Evolutionary conservation across 2,888 invertebrate species (phyloP), one percentile per base, ranked within the genome.

Genomic region (Bembecia ichneumoniformis): DNA sequence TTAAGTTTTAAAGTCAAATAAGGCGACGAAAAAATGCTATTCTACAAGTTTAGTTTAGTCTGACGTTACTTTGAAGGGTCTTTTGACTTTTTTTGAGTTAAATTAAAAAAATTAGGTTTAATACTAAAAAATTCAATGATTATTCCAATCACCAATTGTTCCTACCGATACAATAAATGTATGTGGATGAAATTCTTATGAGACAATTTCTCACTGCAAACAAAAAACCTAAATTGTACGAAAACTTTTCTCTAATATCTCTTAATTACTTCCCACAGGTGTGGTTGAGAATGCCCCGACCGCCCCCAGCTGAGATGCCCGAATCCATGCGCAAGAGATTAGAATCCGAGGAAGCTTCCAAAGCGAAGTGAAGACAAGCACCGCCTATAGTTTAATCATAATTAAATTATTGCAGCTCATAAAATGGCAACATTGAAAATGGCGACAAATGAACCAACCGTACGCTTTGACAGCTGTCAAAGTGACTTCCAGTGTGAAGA

Each of bases 291-390:
- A 93, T 98, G 89, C 98, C 98, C 52, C 92, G 98, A 63, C 98
- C 98, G 54, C 98, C 98, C 73, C 97, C 98, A 69, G 96, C 97
- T 65, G 93, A 94, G 83, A 97, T 97, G 97, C 98, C 98, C 13
- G 97, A 95, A 75, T 94, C 95, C 11, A 89, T 97, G 70, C 94
- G 93, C 79, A 90, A 90, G 81, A 93, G 95, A 59, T 74, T 91
- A 34, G 88, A 82, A 53, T 89, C 86, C 0, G 82, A 84, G 46
- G 81, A 71, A 50, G 79, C 73, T 9, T 68, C 66, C 9, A 77
- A 76, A 55, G 51, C 69, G 40, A 77, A 83, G 73, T 80, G 71
- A 82, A 75, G 50, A 40, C 11, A 40, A 13, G n/a, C 4, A 40
- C 40, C 40, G 40, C 40, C 40, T 40, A 13, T 40, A 40, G 40